A percentile compares a stretch with the other conserved stretches of the same genome.
Evolutionary conservation across 2,888 invertebrate genomes (phyloP).

Genomic region (Deilephila elpenor): DNA sequence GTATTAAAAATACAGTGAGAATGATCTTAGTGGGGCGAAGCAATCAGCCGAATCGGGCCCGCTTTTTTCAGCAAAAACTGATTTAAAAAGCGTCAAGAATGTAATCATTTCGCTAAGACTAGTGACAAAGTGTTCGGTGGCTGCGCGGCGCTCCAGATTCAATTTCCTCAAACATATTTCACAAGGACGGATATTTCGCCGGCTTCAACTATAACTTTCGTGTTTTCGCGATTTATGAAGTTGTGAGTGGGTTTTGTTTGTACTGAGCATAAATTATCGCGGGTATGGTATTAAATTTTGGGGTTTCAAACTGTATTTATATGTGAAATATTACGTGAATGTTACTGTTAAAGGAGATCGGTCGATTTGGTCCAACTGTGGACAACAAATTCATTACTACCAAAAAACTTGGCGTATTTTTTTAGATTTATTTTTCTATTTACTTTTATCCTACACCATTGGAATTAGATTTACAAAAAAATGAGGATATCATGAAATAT

Average conservation of each 20-base stretch:
- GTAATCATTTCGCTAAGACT: constrained; percentile 27
- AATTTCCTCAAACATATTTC: constrained; percentile 60
- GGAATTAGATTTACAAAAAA: no score
- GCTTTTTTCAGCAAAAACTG: no score
- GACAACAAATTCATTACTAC: no score
- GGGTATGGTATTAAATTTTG: background rate
- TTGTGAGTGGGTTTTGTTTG: constrained; percentile 35
- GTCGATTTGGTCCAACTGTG: no score
- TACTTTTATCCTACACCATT: no score
- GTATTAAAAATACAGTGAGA: no score
- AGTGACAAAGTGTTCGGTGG: constrained; percentile 42
- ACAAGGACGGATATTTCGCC: constrained; percentile 46
- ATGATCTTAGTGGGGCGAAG: no score
- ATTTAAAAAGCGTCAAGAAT: background rate
- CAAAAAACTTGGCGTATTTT: no score
- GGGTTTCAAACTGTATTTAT: background rate
- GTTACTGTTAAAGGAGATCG: background rate
- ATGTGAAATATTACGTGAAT: background rate
- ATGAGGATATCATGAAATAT: no score
- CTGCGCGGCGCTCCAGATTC: constrained; percentile 43
- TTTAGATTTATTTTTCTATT: no score
- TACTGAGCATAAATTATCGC: background rate
- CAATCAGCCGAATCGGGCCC: no score
- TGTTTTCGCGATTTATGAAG: constrained; percentile 45
- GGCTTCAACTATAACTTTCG: constrained; percentile 40